Conservation (phyloP, 2,797 vertebrate species). For the Thunnus albacares region DNA sequence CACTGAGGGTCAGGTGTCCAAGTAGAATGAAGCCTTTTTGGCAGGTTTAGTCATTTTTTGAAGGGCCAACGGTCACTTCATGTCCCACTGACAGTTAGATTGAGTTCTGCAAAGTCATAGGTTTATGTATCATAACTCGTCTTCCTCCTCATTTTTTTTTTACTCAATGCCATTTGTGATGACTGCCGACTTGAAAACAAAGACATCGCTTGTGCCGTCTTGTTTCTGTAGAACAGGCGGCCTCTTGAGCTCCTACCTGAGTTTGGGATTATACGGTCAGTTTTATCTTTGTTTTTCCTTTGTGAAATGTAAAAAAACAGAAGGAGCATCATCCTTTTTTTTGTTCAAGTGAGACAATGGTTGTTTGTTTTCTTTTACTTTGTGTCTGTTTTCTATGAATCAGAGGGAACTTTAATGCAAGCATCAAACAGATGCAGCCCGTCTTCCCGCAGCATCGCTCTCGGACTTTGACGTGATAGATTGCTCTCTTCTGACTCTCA, state of each 20-base stretch:
- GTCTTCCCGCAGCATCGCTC: slow-evolving; percentile 42
- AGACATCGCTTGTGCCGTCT: neutral
- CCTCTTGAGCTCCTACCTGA: slow-evolving; percentile 7
- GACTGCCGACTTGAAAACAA: slow-evolving; percentile 26
- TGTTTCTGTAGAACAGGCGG: slow-evolving; percentile 6
- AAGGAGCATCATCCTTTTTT: slow-evolving; percentile 33
- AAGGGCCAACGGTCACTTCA: neutral
- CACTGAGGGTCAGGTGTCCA: no score
- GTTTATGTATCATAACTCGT: neutral
- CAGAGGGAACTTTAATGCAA: slow-evolving; percentile 32
- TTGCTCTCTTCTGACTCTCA: slow-evolving; percentile 56
- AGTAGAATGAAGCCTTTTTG: neutral
- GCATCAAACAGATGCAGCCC: slow-evolving; percentile 48
- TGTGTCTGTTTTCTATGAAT: slow-evolving; percentile 39
- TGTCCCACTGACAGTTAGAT: neutral
- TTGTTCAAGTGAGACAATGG: slow-evolving; percentile 11
- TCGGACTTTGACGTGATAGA: slow-evolving; percentile 64
- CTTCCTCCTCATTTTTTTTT: slow-evolving; percentile 1
- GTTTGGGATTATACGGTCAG: neutral
- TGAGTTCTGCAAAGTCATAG: neutral
- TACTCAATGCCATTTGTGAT: neutral
- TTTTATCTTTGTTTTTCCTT: slow-evolving; percentile 37
- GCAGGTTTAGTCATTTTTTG: neutral
- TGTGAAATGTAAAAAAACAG: slow-evolving; percentile 11
- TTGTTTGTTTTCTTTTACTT: slow-evolving; percentile 39